Evolutionary conservation across 2,888 invertebrate genomes (phyloP).

Genomic region (Diabrotica balteata): DNA sequence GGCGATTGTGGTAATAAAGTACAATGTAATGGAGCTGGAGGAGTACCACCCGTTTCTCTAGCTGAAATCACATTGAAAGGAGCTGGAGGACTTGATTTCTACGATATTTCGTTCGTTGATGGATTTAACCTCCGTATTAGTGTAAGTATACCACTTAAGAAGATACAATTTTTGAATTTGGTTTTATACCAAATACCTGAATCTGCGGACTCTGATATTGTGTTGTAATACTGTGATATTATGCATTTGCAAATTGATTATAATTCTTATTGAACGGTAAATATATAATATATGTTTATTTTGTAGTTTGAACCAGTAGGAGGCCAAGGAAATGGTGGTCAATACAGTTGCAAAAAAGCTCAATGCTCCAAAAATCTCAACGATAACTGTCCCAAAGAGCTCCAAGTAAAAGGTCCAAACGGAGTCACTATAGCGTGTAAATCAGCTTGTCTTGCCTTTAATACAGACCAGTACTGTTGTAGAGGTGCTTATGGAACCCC

Average conservation of each 20-base stretch:
- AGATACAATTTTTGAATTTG: neutral
- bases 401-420: slow-evolving; percentile 44
- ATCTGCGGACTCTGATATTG: too few relatives aligned
- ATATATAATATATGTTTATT: neutral
- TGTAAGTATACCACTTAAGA: slow-evolving; percentile 37
- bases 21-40: slow-evolving; percentile 59
- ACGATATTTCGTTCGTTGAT: slow-evolving; percentile 63
- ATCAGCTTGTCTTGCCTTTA: slow-evolving; percentile 61
- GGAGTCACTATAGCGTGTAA: slow-evolving; percentile 58
- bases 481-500: slow-evolving; percentile 57
- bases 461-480: slow-evolving; percentile 62
- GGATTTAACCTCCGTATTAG: slow-evolving; percentile 59
- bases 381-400: slow-evolving; percentile 55
- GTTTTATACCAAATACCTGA: too few relatives aligned
- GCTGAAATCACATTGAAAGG: slow-evolving; percentile 59
- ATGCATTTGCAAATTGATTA: too few relatives aligned
- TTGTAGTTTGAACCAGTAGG: slow-evolving; percentile 49
- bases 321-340: slow-evolving; percentile 47
- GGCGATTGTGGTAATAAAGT: slow-evolving; percentile 42
- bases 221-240: too few relatives aligned
- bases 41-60: slow-evolving; percentile 56
- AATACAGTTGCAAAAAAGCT: slow-evolving; percentile 56
- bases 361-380: slow-evolving; percentile 55
- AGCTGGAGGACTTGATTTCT: slow-evolving; percentile 57
- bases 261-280: too few relatives aligned